Evolutionary conservation across 1,140 invertebrate species (phyloP).

Genomic region (Camponotus pennsylvanicus): DNA sequence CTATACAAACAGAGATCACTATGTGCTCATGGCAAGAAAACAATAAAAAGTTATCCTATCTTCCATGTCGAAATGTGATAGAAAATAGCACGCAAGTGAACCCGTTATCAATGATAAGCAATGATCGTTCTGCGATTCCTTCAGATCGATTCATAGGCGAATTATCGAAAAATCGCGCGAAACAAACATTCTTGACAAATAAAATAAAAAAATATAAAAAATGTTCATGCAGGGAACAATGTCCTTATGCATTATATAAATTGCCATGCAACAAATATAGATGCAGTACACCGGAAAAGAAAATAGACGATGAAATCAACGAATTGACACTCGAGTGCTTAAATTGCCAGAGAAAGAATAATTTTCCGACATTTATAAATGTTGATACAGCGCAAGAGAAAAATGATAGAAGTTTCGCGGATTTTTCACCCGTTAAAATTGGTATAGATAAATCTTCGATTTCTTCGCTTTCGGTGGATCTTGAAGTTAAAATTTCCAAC

Average conservation of each 20-base stretch:
- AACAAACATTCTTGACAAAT: constrained; percentile 10
- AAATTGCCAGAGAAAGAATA: not conserved
- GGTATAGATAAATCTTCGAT: not conserved
- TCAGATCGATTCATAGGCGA: not conserved
- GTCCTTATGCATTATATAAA: not conserved
- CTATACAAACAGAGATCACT: constrained; percentile 11
- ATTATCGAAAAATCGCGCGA: constrained; percentile 6
- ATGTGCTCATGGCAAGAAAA: not conserved
- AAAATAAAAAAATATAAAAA: not conserved
- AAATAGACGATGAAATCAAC: not conserved
- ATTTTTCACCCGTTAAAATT: not conserved
- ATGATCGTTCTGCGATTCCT: constrained; percentile 6
- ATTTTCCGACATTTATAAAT: not conserved
- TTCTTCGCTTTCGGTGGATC: constrained; percentile 25
- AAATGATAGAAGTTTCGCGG: not conserved
- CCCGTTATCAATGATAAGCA: not conserved
- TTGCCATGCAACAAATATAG: not conserved
- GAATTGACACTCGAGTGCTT: not conserved
- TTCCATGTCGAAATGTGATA: not conserved
- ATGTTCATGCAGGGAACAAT: not conserved
- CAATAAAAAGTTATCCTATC: not conserved
- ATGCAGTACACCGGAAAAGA: not conserved
- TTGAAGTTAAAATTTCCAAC: constrained; percentile 32
- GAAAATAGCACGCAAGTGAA: not conserved
- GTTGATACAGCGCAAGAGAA: not conserved